phyloP scores from a whole-genome alignment of 2,113 vertebrate species.

The Hiodon tergisus region DNA sequence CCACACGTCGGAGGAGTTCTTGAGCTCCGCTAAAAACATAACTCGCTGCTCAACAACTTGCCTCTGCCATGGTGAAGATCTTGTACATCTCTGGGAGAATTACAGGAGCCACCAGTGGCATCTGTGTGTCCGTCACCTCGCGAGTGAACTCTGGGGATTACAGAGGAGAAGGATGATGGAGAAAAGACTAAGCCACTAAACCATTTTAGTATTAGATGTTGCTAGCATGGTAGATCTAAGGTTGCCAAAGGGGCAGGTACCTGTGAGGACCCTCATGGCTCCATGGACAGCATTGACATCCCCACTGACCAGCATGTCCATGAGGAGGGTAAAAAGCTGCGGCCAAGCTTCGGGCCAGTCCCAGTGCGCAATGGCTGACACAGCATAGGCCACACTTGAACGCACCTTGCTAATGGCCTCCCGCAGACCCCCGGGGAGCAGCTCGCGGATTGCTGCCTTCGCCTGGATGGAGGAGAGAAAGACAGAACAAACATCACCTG shows the following conservation, averaged over 20 bases:
- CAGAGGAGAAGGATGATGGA: background rate
- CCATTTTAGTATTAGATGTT: too few species aligned
- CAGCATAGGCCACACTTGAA: slow-evolving; percentile 93
- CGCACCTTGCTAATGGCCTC: slow-evolving; percentile 97
- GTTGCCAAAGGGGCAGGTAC: slow-evolving; percentile 46
- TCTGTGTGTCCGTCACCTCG: slow-evolving; percentile 96
- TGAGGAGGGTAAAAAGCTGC: slow-evolving; percentile 87
- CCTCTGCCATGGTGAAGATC: slow-evolving; percentile 98
- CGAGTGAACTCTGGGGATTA: slow-evolving; percentile 79
- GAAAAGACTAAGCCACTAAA: background rate
- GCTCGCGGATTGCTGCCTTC: slow-evolving; percentile 84
- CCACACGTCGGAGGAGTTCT: background rate
- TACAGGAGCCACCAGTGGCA: slow-evolving; percentile 94
- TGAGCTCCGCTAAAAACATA: background rate
- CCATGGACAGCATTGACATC: slow-evolving; percentile 90
- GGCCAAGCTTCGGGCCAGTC: slow-evolving; percentile 99
- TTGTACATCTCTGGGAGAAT: slow-evolving; percentile 98
- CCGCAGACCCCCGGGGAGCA: slow-evolving; percentile 84
- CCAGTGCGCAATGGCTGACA: slow-evolving; percentile 96
- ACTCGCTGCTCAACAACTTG: slow-evolving; percentile 37
- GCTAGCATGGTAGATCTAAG: background rate
- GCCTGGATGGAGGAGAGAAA: slow-evolving; percentile 60
- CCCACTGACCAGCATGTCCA: slow-evolving; percentile 97
- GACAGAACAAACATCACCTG: background rate
- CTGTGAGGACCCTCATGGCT: slow-evolving; percentile 96